phyloP scores from a whole-genome alignment of 2,797 vertebrate genomes.

The Bryconaethiops microstoma region DNA sequence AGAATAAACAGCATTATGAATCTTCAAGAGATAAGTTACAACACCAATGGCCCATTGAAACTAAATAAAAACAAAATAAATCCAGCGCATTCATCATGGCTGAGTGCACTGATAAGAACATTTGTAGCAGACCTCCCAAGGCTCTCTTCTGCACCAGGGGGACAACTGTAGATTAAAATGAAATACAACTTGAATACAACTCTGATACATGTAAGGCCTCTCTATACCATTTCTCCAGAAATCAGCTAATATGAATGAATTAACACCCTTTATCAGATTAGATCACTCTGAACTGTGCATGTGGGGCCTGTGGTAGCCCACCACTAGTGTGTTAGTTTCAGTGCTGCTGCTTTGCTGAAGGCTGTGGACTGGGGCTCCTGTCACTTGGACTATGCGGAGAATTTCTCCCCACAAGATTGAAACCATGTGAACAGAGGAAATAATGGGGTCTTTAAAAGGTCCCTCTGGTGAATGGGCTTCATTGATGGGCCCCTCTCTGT shows the following conservation, averaged over 20 bases:
- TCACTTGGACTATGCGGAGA: slow-evolving; percentile 76
- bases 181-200: not conserved
- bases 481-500: slow-evolving; percentile 77
- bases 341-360: slow-evolving; percentile 37
- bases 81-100: not conserved
- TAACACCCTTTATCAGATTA: slow-evolving; percentile 78
- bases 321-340: slow-evolving; percentile 33
- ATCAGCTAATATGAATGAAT: slow-evolving; percentile 66
- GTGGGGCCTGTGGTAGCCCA: slow-evolving; percentile 32
- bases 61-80: not conserved
- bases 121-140: not conserved
- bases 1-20: not conserved
- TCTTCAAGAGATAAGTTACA: not conserved
- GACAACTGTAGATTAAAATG: slow-evolving; percentile 54
- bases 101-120: too few species aligned
- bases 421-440: slow-evolving; percentile 87
- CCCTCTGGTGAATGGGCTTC: slow-evolving; percentile 77
- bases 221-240: slow-evolving; percentile 72
- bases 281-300: slow-evolving; percentile 31
- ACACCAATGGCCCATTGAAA: not conserved
- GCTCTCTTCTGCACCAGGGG: not conserved
- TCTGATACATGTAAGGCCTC: slow-evolving; percentile 62
- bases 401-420: slow-evolving; percentile 82
- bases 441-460: slow-evolving; percentile 80
- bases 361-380: slow-evolving; percentile 70